Evolutionary conservation across 2,797 vertebrate genomes (phyloP).

Genomic region (Austrolebias charrua): DNA sequence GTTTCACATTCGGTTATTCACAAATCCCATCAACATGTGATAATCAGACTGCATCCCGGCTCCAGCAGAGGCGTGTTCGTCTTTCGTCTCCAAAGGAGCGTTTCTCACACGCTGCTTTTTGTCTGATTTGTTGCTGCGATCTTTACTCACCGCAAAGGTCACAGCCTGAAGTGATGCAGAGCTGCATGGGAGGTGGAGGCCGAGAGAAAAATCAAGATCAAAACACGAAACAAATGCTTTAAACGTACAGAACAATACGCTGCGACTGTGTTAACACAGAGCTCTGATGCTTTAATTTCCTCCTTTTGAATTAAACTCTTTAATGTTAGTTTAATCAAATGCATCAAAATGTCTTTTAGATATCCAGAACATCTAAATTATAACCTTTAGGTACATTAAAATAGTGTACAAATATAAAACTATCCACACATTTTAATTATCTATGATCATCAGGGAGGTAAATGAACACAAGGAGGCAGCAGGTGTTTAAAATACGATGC

Average conservation of each 20-base stretch:
- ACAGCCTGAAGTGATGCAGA: neutral
- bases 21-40: neutral
- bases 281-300: neutral
- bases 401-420: no score
- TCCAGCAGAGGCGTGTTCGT: constrained; percentile 6
- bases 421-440: no score
- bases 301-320: neutral
- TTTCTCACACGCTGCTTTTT: constrained; percentile 18
- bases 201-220: neutral
- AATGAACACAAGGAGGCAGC: no score
- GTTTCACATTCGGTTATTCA: neutral
- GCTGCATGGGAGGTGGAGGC: constrained; percentile 1
- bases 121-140: constrained; percentile 17
- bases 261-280: no score
- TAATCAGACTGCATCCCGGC: constrained; percentile 6
- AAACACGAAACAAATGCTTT: neutral
- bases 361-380: no score
- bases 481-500: no score
- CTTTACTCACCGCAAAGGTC: constrained; percentile 31
- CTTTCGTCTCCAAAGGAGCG: neutral
- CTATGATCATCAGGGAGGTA: no score
- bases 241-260: no score
- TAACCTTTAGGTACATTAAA: no score
- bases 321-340: no score
- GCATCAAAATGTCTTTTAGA: no score